phyloP scores from a whole-genome alignment of 2,113 vertebrate genomes.

The Indicator indicator region DNA sequence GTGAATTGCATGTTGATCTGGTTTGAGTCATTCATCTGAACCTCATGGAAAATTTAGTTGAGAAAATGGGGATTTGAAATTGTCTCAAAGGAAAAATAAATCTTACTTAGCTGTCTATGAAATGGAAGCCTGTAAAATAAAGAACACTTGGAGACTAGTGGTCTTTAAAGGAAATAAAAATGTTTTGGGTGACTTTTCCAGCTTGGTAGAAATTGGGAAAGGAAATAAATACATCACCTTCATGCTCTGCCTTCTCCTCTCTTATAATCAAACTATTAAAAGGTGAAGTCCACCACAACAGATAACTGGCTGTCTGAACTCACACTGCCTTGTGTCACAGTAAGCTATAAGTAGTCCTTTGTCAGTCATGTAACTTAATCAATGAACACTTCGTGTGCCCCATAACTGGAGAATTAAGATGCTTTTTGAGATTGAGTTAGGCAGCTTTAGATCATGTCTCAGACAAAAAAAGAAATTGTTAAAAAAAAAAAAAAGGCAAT shows the following conservation, averaged over 20 bases:
- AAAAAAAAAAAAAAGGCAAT: not conserved
- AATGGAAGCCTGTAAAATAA: not conserved
- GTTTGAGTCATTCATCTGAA: not conserved
- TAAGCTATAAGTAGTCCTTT: not conserved
- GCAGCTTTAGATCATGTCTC: not conserved
- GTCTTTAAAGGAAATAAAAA: not conserved
- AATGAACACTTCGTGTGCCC: accelerated
- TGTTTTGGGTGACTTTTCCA: not conserved
- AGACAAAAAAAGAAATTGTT: not conserved
- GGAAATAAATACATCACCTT: not conserved
- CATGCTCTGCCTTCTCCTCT: accelerated
- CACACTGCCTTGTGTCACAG: not conserved
- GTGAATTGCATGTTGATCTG: not conserved
- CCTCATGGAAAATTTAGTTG: not conserved
- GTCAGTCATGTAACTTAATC: not conserved
- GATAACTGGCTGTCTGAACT: not conserved
- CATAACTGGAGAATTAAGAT: not conserved
- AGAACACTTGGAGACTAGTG: not conserved
- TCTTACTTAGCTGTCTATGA: not conserved
- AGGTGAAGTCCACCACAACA: not conserved
- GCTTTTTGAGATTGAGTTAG: not conserved
- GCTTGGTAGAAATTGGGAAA: not conserved
- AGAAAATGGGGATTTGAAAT: not conserved
- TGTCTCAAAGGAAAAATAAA: not conserved
- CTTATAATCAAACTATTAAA: not conserved